Evolutionary conservation across 1,140 invertebrate genomes (phyloP).

Genomic region (Bombus cullumanus): DNA sequence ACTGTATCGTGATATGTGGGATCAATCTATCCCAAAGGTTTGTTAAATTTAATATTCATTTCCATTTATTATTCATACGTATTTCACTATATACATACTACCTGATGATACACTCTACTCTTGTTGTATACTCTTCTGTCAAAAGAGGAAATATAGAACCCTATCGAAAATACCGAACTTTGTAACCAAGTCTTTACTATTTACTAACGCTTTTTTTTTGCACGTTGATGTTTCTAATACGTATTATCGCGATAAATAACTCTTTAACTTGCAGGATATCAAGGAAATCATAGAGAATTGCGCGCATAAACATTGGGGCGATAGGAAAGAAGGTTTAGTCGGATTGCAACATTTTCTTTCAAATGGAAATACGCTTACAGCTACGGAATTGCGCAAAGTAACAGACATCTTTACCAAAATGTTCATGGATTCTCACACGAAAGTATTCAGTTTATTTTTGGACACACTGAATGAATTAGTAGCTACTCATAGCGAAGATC

Average conservation of each 20-base stretch:
- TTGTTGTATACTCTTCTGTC: not conserved
- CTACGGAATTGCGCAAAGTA: slow-evolving; percentile 89
- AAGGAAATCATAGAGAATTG: slow-evolving; percentile 94
- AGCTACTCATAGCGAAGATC: slow-evolving; percentile 91
- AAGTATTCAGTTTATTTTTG: slow-evolving; percentile 96
- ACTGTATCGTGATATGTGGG: slow-evolving; percentile 87
- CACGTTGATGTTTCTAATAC: not conserved
- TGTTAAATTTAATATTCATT: slow-evolving; percentile 72
- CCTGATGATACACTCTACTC: not conserved
- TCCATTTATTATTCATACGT: slow-evolving; percentile 28
- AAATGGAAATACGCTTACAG: slow-evolving; percentile 87
- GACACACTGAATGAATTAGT: slow-evolving; percentile 96
- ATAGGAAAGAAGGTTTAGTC: slow-evolving; percentile 95
- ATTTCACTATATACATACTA: not conserved
- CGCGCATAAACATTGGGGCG: slow-evolving; percentile 94
- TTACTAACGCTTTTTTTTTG: too few species aligned
- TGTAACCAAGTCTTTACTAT: not conserved
- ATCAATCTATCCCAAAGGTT: slow-evolving; percentile 84
- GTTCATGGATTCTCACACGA: slow-evolving; percentile 99
- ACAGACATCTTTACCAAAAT: slow-evolving; percentile 97
- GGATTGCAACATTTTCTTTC: slow-evolving; percentile 90
- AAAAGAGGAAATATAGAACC: not conserved
- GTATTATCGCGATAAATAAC: not conserved
- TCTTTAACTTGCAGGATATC: slow-evolving; percentile 87
- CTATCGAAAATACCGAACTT: not conserved